phyloP scores from a whole-genome alignment of 2,797 vertebrate species.

The Cyprinodon diabolis region DNA sequence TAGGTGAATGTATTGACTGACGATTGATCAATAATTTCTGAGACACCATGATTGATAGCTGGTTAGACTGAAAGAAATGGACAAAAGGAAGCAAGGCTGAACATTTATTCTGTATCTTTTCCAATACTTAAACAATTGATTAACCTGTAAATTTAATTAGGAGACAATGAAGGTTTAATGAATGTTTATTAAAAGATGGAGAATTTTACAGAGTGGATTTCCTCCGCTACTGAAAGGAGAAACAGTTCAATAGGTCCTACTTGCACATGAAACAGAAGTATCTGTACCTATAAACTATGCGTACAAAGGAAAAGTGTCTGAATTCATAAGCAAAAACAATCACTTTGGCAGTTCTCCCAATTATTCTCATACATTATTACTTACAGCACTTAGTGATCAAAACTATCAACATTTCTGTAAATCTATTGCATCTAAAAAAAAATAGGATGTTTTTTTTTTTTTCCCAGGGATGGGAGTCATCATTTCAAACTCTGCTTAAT shows the following conservation, averaged over 20 bases:
- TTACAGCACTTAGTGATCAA: conserved; percentile 45
- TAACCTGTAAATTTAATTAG: neutral
- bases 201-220: conserved; percentile 16
- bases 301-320: conserved; percentile 22
- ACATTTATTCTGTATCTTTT: neutral
- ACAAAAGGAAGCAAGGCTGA: neutral
- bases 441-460: conserved; percentile 24
- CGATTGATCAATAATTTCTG: too few relatives aligned
- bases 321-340: conserved; percentile 26
- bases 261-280: conserved; percentile 24
- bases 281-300: conserved; percentile 18
- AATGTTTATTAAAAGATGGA: conserved; percentile 41
- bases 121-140: neutral
- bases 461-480: conserved; percentile 28
- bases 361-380: conserved; percentile 10
- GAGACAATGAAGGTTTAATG: conserved; percentile 3
- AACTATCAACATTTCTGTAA: conserved; percentile 30
- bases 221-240: conserved; percentile 6
- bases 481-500: conserved; percentile 16
- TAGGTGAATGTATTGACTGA: too few relatives aligned
- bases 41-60: too few relatives aligned
- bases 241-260: neutral
- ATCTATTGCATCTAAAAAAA: conserved; percentile 8
- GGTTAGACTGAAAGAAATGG: neutral
- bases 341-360: conserved; percentile 7